Evolutionary conservation across 2,113 vertebrate species (phyloP).

Genomic region (Brachyhypopomus gauderio): DNA sequence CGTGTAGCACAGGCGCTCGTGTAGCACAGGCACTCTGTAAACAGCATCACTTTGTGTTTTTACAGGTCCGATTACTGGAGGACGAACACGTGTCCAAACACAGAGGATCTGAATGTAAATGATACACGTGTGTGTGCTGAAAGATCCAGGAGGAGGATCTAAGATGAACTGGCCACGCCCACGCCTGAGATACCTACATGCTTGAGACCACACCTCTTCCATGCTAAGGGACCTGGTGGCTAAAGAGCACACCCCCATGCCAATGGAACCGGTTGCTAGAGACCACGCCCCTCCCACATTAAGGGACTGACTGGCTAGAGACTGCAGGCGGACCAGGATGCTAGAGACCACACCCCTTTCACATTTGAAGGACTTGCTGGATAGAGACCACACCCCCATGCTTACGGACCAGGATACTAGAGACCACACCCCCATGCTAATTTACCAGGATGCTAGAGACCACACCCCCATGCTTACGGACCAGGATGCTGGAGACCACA

Average conservation of each 20-base stretch:
- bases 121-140: background rate
- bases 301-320: background rate
- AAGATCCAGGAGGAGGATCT: background rate
- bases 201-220: background rate
- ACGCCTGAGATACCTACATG: background rate
- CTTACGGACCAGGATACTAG: no score
- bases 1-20: no score
- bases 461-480: no score
- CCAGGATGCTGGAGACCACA: no score
- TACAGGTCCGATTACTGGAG: constrained; percentile 42
- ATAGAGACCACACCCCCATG: no score
- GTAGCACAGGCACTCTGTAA: background rate
- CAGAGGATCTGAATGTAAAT: constrained; percentile 32
- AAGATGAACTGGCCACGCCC: background rate
- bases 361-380: no score
- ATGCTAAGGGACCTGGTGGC: background rate
- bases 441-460: no score
- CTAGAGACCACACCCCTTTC: no score
- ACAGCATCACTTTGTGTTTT: background rate
- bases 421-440: no score
- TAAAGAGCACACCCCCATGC: no score
- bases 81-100: constrained; percentile 31
- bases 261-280: no score
- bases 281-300: background rate
- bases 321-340: no score